A percentile compares a stretch with the other conserved stretches of the same genome.
Evolutionary conservation across 2,113 vertebrate genomes (phyloP).

Genomic region (Mirza zaza): DNA sequence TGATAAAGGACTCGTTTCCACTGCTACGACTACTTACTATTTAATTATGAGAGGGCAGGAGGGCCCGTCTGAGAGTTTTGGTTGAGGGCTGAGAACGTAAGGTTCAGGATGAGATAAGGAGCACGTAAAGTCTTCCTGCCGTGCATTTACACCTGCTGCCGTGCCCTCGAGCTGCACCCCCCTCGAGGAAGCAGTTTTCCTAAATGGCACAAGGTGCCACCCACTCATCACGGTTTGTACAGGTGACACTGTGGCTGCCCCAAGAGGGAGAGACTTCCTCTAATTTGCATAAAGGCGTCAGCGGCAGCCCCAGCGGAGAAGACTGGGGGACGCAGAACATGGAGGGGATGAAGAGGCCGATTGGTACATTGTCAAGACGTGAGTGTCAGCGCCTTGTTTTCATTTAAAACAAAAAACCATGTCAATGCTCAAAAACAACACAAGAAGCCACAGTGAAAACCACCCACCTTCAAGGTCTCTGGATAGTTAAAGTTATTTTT

Average conservation of each 20-base stretch:
- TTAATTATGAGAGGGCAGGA: too few species aligned
- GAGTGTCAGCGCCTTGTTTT: too few species aligned
- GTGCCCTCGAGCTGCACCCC: background rate
- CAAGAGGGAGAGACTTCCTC: background rate
- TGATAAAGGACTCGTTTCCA: accelerated
- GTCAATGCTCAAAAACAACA: background rate
- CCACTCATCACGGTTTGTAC: background rate
- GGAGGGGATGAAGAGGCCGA: background rate
- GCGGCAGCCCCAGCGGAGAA: background rate
- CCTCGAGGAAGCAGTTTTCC: background rate
- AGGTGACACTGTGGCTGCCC: background rate
- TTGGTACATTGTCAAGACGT: accelerated
- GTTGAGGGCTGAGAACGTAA: background rate
- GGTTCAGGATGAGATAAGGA: background rate
- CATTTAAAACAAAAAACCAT: background rate
- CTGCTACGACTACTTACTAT: accelerated
- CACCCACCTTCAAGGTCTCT: background rate
- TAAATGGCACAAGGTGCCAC: background rate
- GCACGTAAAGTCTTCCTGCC: accelerated
- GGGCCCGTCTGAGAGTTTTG: background rate
- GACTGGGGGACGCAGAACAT: background rate
- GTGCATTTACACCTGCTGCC: accelerated
- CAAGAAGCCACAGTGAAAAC: background rate
- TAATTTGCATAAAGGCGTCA: background rate
- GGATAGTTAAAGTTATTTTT: too few species aligned